A percentile compares a stretch with the other conserved stretches of the same genome.
phyloP scores from a whole-genome alignment of 2,888 invertebrate genomes.

The Nesidiocoris tenuis region DNA sequence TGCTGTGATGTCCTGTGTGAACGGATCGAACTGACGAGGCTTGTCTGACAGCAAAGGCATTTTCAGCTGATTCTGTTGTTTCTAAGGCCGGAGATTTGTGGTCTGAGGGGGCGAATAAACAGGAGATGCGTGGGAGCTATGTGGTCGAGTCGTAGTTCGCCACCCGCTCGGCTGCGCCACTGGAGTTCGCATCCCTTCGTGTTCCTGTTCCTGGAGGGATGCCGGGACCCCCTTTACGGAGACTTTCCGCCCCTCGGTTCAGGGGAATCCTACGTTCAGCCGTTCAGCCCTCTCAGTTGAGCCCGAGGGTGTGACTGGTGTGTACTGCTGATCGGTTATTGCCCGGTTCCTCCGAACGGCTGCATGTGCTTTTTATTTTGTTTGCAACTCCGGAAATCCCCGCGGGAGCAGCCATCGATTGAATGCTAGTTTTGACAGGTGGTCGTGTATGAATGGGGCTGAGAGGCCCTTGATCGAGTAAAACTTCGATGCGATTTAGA shows the following conservation, averaged over 20 bases:
- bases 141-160: not conserved
- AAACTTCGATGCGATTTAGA: too few species aligned
- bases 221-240: slow-evolving; percentile 3
- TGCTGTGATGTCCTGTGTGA: too few species aligned
- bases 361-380: not conserved
- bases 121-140: not conserved
- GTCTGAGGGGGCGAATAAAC: not conserved
- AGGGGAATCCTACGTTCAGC: not conserved
- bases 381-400: too few species aligned
- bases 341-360: not conserved
- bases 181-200: not conserved
- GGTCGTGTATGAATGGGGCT: too few species aligned
- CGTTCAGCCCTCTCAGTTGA: slow-evolving; percentile 11
- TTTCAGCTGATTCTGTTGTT: not conserved
- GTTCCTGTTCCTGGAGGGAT: not conserved
- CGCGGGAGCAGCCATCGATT: too few species aligned
- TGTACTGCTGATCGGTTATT: not conserved
- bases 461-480: slow-evolving; percentile 17
- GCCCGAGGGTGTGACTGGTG: slow-evolving; percentile 25
- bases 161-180: slow-evolving; percentile 18
- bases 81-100: too few species aligned
- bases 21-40: too few species aligned
- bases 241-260: not conserved
- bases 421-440: too few species aligned
- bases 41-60: too few species aligned